Evolutionary conservation across 37 sponge, comb jelly and placozoan genomes (phyloP).

Genomic region (Hormiphora californensis): DNA sequence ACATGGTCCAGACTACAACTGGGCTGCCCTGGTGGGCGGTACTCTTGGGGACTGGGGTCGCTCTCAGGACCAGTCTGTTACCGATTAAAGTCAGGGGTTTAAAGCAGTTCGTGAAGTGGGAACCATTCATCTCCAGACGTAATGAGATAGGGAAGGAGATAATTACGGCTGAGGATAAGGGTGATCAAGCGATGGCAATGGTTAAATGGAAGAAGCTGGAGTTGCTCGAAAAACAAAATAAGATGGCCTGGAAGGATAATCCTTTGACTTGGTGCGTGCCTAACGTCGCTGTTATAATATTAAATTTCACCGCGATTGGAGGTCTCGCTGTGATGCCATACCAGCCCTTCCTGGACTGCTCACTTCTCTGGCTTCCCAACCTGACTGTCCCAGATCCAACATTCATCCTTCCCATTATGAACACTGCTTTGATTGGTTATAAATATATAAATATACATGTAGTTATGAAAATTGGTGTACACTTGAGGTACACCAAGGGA

Average conservation of each 20-base stretch:
- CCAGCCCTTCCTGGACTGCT: neutral
- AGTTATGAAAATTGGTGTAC: neutral
- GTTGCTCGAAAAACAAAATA: neutral
- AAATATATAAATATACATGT: too few species aligned
- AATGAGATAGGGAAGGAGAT: neutral
- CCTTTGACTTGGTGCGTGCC: neutral
- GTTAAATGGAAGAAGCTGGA: neutral
- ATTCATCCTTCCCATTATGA: neutral
- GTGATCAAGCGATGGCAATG: neutral
- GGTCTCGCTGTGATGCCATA: neutral
- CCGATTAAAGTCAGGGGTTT: neutral
- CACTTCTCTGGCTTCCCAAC: conserved; percentile 14
- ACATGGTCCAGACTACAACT: conserved; percentile 1
- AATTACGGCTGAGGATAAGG: neutral
- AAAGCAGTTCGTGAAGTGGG: neutral
- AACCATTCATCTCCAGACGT: neutral
- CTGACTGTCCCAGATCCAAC: neutral
- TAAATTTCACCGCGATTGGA: conserved; percentile 11
- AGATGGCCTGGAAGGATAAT: conserved; percentile 1
- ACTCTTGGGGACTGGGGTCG: neutral
- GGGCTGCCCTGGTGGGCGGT: conserved; percentile 44
- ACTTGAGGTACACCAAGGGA: too few species aligned
- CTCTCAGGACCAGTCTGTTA: neutral
- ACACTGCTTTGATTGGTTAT: neutral
- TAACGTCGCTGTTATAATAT: neutral